phyloP scores from a whole-genome alignment of 2,113 vertebrate genomes.

The Polyodon spathula region DNA sequence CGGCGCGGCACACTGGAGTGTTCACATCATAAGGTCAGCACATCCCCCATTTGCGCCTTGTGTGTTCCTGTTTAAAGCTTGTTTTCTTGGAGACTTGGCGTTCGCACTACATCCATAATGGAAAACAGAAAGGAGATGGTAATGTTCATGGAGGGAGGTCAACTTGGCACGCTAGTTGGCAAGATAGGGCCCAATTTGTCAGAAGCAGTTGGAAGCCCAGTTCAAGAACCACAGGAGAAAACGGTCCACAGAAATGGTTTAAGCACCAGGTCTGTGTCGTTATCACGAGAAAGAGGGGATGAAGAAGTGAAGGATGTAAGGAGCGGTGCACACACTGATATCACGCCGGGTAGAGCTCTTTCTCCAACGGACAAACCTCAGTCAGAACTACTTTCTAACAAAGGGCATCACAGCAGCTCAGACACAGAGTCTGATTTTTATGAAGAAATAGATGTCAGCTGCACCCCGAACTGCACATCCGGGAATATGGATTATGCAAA shows the following conservation, averaged over 20 bases:
- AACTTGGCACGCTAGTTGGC: conserved; percentile 65
- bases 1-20: conserved; percentile 70
- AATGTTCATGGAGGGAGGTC: conserved; percentile 79
- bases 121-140: conserved; percentile 85
- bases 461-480: conserved; percentile 80
- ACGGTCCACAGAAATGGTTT: conserved; percentile 64
- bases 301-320: conserved; percentile 57
- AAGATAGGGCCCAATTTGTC: conserved; percentile 71
- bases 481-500: conserved; percentile 81
- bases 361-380: conserved; percentile 47
- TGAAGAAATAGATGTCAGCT: conserved; percentile 98
- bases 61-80: conserved; percentile 33
- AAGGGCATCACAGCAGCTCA: conserved; percentile 83
- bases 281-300: conserved; percentile 58
- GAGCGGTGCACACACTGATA: conserved; percentile 62
- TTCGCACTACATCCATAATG: conserved; percentile 57
- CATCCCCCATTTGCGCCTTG: conserved; percentile 43
- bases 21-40: conserved; percentile 81
- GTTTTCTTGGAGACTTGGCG: conserved; percentile 26
- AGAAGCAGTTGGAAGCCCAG: conserved; percentile 63
- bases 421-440: conserved; percentile 98
- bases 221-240: conserved; percentile 68
- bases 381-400: conserved; percentile 56
- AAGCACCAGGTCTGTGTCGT: conserved; percentile 67
- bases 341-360: conserved; percentile 58